These are phyloP conservation scores for Chrysocyon brachyurus DNA, from an alignment of 2,797 vertebrate species.

Conservation along the genomic window DNA sequence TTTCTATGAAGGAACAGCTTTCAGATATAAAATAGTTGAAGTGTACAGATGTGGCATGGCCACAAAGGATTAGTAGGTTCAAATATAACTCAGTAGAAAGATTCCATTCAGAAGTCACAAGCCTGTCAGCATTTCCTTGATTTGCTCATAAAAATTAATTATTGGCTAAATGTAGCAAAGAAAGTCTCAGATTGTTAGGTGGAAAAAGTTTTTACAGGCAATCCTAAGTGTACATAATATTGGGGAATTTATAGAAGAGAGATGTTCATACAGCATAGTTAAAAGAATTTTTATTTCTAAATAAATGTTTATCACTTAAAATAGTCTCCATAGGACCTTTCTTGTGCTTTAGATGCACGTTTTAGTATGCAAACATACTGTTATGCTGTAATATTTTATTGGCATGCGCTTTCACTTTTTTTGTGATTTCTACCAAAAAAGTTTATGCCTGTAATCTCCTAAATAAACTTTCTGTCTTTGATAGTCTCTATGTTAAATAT, in stretches of 20 bases:
- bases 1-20: neutral
- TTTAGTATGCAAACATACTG: neutral
- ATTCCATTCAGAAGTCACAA: neutral
- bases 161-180: slow-evolving; percentile 47
- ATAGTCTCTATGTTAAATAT: neutral
- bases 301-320: slow-evolving; percentile 27
- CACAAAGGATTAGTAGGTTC: neutral
- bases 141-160: slow-evolving; percentile 51
- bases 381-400: slow-evolving; percentile 10
- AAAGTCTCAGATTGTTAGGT: slow-evolving; percentile 34
- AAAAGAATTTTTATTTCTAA: neutral
- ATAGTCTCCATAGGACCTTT: neutral
- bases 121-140: slow-evolving; percentile 38
- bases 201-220: slow-evolving; percentile 44
- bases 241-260: neutral
- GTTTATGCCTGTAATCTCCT: neutral
- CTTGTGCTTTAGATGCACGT: neutral
- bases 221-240: neutral
- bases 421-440: neutral
- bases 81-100: slow-evolving; percentile 18
- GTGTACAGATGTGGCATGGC: neutral
- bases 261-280: neutral
- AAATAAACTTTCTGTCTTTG: slow-evolving; percentile 17
- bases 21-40: neutral
- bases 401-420: neutral